These are phyloP conservation scores for Picathartes gymnocephalus DNA, from an alignment of 2,113 vertebrate species.

Conservation along the genomic window DNA sequence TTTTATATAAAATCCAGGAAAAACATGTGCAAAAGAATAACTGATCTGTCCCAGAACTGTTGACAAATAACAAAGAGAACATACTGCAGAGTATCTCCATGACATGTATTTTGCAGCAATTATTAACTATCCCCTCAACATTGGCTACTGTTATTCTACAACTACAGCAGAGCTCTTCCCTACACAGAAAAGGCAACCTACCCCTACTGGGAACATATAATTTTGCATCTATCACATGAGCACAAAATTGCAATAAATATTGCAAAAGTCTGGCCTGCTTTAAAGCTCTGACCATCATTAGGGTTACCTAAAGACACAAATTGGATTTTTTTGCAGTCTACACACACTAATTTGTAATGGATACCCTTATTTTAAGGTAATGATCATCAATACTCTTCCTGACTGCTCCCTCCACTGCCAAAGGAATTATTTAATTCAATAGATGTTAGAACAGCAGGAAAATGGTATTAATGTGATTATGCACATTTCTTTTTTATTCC, in stretches of 20 bases:
- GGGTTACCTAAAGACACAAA: neutral
- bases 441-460: neutral
- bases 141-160: neutral
- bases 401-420: rapidly evolving
- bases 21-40: neutral
- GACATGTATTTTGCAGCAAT: neutral
- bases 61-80: neutral
- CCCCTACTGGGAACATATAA: neutral
- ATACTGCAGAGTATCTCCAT: neutral
- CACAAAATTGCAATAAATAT: neutral
- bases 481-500: neutral
- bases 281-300: neutral
- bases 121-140: neutral
- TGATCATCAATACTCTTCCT: neutral
- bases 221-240: neutral
- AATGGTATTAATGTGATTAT: neutral
- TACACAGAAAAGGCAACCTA: neutral
- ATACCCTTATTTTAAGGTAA: neutral
- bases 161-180: neutral
- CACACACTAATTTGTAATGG: neutral
- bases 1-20: neutral
- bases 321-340: neutral
- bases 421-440: neutral
- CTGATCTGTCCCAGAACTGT: neutral
- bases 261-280: neutral